These are phyloP conservation scores for Andricus grossulariae DNA, from an alignment of 1,140 invertebrate species.

Conservation along the genomic window DNA sequence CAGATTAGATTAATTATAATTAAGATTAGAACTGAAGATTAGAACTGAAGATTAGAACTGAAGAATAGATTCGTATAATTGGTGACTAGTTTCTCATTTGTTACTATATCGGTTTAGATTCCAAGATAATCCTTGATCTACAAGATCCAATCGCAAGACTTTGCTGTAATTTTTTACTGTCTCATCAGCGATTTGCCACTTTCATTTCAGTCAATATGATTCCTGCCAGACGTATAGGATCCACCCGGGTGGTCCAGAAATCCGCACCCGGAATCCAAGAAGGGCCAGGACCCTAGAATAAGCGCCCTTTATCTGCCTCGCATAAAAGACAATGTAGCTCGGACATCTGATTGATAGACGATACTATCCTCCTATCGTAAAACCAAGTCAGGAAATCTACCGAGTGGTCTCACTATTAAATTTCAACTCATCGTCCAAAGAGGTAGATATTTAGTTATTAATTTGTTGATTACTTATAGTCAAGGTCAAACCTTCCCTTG, in stretches of 20 bases:
- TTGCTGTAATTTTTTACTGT: not conserved
- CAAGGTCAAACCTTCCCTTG: too few species aligned
- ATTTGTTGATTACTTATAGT: too few species aligned
- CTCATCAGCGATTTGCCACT: slow-evolving; percentile 48
- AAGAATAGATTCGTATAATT: not conserved
- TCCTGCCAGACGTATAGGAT: slow-evolving; percentile 60
- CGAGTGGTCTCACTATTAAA: slow-evolving; percentile 42
- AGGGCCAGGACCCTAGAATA: slow-evolving; percentile 45
- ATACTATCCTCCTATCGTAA: slow-evolving; percentile 66
- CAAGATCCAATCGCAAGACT: too few species aligned
- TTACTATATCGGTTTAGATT: too few species aligned
- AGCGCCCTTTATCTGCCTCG: slow-evolving; percentile 63
- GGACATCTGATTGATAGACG: slow-evolving; percentile 70
- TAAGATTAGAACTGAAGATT: too few species aligned
- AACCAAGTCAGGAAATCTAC: slow-evolving; percentile 52
- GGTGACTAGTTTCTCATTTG: not conserved
- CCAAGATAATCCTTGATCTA: too few species aligned
- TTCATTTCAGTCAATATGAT: slow-evolving; percentile 68
- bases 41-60: too few species aligned
- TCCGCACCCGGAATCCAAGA: slow-evolving; percentile 30
- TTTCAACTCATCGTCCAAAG: too few species aligned
- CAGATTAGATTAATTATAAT: too few species aligned
- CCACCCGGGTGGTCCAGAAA: slow-evolving; percentile 67
- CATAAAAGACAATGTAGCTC: slow-evolving; percentile 67
- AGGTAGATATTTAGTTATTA: too few species aligned